A percentile compares a stretch with the other conserved stretches of the same genome.
Evolutionary conservation across 2,888 invertebrate genomes (phyloP).

Genomic region (Orthosia incerta): DNA sequence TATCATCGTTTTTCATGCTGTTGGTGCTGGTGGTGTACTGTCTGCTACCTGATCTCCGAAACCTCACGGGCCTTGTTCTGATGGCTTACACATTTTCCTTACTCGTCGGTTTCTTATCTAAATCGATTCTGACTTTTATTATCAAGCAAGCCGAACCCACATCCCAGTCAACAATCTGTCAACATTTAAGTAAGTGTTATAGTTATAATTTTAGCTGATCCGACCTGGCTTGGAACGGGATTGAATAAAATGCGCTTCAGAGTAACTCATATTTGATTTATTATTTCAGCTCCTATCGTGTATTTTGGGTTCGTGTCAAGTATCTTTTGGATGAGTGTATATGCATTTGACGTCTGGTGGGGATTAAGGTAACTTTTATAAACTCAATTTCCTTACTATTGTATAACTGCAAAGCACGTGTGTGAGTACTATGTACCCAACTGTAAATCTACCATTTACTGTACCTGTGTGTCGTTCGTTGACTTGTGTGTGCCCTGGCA

Average conservation of each 20-base stretch:
- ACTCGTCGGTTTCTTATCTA: constrained; percentile 5
- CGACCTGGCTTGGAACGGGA: background rate
- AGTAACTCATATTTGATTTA: background rate
- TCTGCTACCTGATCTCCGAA: constrained; percentile 68
- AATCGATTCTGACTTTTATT: background rate
- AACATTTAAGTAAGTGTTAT: constrained; percentile 25
- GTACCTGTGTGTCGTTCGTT: too few relatives aligned
- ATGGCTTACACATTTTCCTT: constrained; percentile 41
- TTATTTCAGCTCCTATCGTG: constrained; percentile 18
- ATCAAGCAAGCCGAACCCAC: fast-evolving
- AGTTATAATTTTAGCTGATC: background rate
- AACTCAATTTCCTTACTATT: too few relatives aligned
- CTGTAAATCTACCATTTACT: too few relatives aligned
- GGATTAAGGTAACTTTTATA: constrained; percentile 45
- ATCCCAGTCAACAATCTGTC: background rate
- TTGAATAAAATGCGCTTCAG: background rate
- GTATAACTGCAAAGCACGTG: too few relatives aligned
- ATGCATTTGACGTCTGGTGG: constrained; percentile 25
- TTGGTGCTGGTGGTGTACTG: constrained; percentile 73
- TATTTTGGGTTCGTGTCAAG: constrained; percentile 30
- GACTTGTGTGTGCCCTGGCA: too few relatives aligned
- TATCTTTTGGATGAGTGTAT: constrained; percentile 43
- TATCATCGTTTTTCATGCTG: constrained; percentile 72
- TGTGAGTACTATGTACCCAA: too few relatives aligned
- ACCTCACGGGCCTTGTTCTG: constrained; percentile 31